phyloP scores from a whole-genome alignment of 2,113 vertebrate species.

The Rhynchomys soricoides region DNA sequence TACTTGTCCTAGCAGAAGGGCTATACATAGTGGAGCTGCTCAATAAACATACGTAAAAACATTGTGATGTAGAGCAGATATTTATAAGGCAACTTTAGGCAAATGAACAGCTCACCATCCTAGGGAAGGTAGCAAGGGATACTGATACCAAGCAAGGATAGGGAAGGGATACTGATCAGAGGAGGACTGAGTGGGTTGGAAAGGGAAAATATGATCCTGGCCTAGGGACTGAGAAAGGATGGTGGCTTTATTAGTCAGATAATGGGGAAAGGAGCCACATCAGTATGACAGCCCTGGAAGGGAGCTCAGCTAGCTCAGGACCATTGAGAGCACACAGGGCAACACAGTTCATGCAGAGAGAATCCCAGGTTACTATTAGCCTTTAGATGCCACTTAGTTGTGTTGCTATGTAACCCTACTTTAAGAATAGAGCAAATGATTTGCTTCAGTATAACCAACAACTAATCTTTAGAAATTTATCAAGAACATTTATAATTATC shows the following conservation, averaged over 20 bases:
- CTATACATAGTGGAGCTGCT: background rate
- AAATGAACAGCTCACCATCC: background rate
- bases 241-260: background rate
- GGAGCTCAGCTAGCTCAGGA: background rate
- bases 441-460: background rate
- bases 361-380: background rate
- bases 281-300: background rate
- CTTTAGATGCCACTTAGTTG: background rate
- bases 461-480: constrained; percentile 23
- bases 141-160: no score
- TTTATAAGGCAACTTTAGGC: background rate
- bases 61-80: background rate
- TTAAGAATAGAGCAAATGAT: constrained; percentile 27
- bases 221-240: background rate
- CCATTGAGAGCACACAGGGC: background rate
- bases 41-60: background rate
- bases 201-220: background rate
- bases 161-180: background rate
- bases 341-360: background rate
- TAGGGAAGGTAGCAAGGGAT: background rate
- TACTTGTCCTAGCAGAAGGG: constrained; percentile 8
- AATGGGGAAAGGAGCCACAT: background rate
- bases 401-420: background rate
- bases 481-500: constrained; percentile 43
- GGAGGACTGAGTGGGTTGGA: background rate